Conservation (phyloP, 2,797 vertebrate species). For the Acomys russatus region DNA sequence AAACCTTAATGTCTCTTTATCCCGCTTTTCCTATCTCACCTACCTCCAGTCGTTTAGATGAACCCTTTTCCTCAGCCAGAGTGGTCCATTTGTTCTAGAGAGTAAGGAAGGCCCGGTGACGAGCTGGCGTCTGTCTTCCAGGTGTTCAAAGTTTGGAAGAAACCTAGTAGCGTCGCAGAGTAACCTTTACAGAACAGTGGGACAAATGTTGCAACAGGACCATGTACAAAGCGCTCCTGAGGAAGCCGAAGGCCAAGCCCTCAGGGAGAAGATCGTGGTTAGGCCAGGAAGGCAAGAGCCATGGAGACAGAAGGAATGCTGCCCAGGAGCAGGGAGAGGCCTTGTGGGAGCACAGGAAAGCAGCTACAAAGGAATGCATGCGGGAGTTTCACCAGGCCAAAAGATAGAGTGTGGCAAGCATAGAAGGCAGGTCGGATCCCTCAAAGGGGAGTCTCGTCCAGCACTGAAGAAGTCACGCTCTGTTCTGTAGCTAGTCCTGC, state of each 20-base stretch:
- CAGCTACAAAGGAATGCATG: neutral
- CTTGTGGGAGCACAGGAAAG: conserved; percentile 24
- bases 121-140: conserved; percentile 43
- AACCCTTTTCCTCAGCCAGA: conserved; percentile 52
- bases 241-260: neutral
- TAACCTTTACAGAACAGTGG: conserved; percentile 66
- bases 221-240: neutral
- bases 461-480: conserved; percentile 44
- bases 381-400: neutral
- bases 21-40: conserved; percentile 17
- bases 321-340: neutral
- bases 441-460: neutral
- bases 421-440: neutral
- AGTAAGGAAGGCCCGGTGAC: conserved; percentile 36
- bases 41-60: conserved; percentile 37
- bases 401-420: neutral
- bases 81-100: conserved; percentile 44
- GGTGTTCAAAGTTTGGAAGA: neutral
- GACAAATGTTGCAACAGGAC: neutral
- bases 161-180: conserved; percentile 39
- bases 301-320: neutral
- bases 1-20: conserved; percentile 5
- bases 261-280: neutral
- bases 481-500: neutral
- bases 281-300: conserved; percentile 32